Evolutionary conservation across 2,888 invertebrate species (phyloP), one percentile per base, ranked within the genome.

Genomic region (Drosophila borborema): DNA sequence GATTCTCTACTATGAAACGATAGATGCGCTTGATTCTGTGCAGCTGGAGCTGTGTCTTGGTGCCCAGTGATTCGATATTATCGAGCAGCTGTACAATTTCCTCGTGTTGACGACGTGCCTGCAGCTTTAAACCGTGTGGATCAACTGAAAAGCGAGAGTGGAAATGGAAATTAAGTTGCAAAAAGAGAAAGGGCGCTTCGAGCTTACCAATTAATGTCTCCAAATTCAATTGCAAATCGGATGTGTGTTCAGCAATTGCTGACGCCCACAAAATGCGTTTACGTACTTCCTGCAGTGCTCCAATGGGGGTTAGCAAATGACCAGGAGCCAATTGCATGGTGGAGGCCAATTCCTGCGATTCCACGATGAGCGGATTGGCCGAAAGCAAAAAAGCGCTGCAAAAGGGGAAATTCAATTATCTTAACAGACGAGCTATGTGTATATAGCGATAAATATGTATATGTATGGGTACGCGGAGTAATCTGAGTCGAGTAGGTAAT

Each of bases 281-380:
- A 59, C 88, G 87, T 53, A 93, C 92, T 91, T 93, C 92, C 88
- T 92, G 88, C 73, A 92, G 71, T 41, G 91, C 91, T 18, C 92
- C 93, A 55, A 80, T 82, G 49, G 92, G 88, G 70, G 92, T 93
- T 55, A 92, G 82, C 72, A 93, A 77, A 74, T 90, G 77, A 62
- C 92, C 92, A 8, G 93, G 93, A 23, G 87, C 88, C 81, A 92
- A 79, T 77, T 92, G 92, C 36, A 92, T 81, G 70, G 91, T 90
- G 58, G 92, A 91, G 38, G 89, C 83, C 49, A 92, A 82, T 77
- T 92, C 92, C 72, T 88, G 87, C 48, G 87, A 82, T 58, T 92
- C 91, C 34, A 90, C 85, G 71, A 92, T 80, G 46, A 93, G 83
- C 58, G 93, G 93, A 91, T 93, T 92, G 64, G 92, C 90, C 70